Base-by-base conservation (phyloP, 2,888 invertebrate genomes). In the Lithosia quadra region DNA sequence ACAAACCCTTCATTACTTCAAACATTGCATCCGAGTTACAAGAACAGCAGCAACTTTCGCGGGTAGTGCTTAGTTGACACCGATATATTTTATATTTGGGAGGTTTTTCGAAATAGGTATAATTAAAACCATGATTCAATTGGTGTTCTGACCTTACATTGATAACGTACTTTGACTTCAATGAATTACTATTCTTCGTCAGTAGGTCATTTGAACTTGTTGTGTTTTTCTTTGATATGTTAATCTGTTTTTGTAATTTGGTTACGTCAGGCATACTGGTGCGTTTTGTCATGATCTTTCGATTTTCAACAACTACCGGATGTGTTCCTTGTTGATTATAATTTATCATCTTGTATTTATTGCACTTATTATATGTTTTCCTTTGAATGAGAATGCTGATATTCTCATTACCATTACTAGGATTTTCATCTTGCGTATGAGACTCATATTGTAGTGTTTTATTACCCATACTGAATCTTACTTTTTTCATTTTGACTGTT, bases 11-110 rank as follows among this genome's bases (percentile, higher is more conserved):
- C 91, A 91, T 90, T 10, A 91, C 91, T 77, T 91, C 90, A 73
- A 91, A 91, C 89, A 91, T 90, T 8, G 89, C 88, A 75, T 91
- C 91, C 34, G 91, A 91, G 76, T 91, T 90, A 73, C 91, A 91
- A 1, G 87, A 85, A 75, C 90, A 90, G 56, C 65, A 65, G 28
- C 65, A 65, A 10, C 65, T 58, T 58, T 65, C 65, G 11, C 28
- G 65, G 15, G 43, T 57, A 21, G 65, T 65, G 33, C 57, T 57
- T 22, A 65, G 13, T 49, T 65, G 65, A n/a, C 58, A 65, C 1
- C 65, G 39, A 58, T 65, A 65, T 15, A 65, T 33, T 58, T 65
- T 65, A 21, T 43, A 65, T 49, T 36, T 65, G 21, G 58, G 28
- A 9, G 57, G 33, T 21, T 43, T 65, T 21, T 39, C 18, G 15